Evolutionary conservation across 2,797 vertebrate genomes (phyloP).

Genomic region (Tragelaphus eurycerus): DNA sequence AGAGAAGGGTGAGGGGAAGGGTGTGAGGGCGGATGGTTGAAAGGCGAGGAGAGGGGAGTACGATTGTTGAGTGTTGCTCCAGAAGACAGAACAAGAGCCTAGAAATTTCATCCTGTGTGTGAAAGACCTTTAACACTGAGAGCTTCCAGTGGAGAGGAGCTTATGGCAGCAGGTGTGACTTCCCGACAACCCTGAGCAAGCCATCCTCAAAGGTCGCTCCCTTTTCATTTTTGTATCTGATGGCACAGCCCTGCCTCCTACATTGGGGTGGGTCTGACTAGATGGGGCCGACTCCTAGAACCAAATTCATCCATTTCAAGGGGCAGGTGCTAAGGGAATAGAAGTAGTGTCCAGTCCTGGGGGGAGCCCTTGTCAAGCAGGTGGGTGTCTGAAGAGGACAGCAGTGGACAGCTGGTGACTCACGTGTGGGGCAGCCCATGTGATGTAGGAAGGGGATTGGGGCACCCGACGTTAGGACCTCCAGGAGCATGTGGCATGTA

Average conservation of each 20-base stretch:
- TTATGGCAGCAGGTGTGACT: background rate
- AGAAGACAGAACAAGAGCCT: background rate
- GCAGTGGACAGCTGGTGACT: background rate
- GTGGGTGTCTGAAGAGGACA: too few species aligned
- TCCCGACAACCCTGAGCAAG: fast-evolving
- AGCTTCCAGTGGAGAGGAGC: background rate
- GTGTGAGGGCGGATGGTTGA: background rate
- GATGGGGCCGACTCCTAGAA: background rate
- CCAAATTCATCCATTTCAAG: background rate
- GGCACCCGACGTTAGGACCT: background rate
- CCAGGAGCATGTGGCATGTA: background rate
- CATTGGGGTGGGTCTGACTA: background rate
- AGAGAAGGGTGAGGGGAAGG: background rate
- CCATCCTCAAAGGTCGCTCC: background rate
- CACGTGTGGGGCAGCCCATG: fast-evolving
- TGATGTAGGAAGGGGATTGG: background rate
- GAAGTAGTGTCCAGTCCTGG: background rate
- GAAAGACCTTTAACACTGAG: background rate
- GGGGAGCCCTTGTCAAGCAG: background rate
- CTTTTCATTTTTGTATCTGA: background rate
- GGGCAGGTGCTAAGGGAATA: background rate
- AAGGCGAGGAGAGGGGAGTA: background rate
- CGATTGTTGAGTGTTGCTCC: background rate
- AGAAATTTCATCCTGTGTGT: background rate
- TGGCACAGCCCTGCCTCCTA: background rate